Percentiles rank a stretch among this genome's conserved stretches.
These are phyloP conservation scores for Andrena fulva DNA, from an alignment of 2,888 invertebrate species.

Conservation along the genomic window DNA sequence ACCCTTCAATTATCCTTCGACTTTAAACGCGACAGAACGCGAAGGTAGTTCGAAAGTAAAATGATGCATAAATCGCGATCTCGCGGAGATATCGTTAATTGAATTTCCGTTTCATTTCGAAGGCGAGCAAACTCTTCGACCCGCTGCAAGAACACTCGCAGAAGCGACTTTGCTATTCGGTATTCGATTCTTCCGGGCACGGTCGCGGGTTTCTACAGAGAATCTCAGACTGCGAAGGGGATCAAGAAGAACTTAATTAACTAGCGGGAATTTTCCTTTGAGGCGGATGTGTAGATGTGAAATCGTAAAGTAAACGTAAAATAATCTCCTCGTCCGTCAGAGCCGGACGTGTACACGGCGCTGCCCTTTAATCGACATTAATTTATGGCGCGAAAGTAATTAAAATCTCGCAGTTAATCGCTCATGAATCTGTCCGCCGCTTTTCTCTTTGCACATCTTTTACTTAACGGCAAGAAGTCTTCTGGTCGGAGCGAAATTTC, in stretches of 20 bases:
- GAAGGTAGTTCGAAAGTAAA: not conserved
- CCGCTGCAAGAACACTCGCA: not conserved
- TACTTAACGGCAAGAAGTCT: not conserved
- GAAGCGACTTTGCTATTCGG: not conserved
- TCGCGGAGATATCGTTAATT: not conserved
- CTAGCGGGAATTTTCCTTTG: conserved; percentile 25
- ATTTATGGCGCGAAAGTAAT: conserved; percentile 37
- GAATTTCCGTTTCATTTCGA: not conserved
- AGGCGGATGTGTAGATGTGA: conserved; percentile 8
- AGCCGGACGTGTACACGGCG: conserved; percentile 4
- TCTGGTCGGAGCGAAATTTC: not conserved
- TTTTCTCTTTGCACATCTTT: conserved; percentile 1
- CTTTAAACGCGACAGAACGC: too few species aligned
- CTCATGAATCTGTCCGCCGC: conserved; percentile 4
- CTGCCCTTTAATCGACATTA: conserved; percentile 23
- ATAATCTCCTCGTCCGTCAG: conserved; percentile 3
- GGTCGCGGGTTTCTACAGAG: not conserved
- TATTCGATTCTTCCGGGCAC: not conserved
- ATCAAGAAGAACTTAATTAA: conserved; percentile 36
- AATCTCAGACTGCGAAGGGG: not conserved
- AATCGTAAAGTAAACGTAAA: conserved; percentile 32
- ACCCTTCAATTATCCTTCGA: too few species aligned
- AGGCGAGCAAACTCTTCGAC: not conserved
- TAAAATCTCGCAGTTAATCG: conserved; percentile 44
- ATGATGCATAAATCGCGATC: too few species aligned